These are phyloP conservation scores for Microplitis manilae DNA, from an alignment of 2,888 invertebrate genomes.

Conservation along the genomic window DNA sequence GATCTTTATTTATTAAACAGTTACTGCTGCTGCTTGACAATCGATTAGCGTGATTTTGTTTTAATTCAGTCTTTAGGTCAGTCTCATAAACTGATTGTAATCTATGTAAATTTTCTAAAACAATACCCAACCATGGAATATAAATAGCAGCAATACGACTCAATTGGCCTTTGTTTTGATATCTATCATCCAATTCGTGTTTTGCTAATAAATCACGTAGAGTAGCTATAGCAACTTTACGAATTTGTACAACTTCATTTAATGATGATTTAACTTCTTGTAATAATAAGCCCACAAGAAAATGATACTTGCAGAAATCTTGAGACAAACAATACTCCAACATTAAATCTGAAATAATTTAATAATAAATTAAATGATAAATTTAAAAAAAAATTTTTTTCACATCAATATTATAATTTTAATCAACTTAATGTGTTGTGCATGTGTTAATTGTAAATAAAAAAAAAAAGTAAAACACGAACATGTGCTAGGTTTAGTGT, in stretches of 20 bases:
- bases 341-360: conserved; percentile 61
- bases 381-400: background rate
- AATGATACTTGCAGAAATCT: conserved; percentile 92
- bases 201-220: conserved; percentile 92
- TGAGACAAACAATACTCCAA: conserved; percentile 81
- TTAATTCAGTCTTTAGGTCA: conserved; percentile 63
- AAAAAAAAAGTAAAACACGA: background rate
- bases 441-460: background rate
- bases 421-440: background rate
- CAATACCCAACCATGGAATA: conserved; percentile 90
- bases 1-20: conserved; percentile 75
- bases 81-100: conserved; percentile 72
- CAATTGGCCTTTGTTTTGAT: conserved; percentile 85
- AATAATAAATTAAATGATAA: conserved; percentile 12
- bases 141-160: conserved; percentile 91
- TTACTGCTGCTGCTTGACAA: conserved; percentile 77
- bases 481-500: conserved; percentile 2
- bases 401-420: conserved; percentile 20
- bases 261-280: conserved; percentile 91
- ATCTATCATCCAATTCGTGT: conserved; percentile 94
- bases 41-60: conserved; percentile 66
- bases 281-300: conserved; percentile 88
- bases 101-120: conserved; percentile 89
- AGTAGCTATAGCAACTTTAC: conserved; percentile 85
- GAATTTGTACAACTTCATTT: conserved; percentile 87